These are phyloP conservation scores for Galbula dea DNA, from an alignment of 2,113 vertebrate genomes.

Conservation along the genomic window DNA sequence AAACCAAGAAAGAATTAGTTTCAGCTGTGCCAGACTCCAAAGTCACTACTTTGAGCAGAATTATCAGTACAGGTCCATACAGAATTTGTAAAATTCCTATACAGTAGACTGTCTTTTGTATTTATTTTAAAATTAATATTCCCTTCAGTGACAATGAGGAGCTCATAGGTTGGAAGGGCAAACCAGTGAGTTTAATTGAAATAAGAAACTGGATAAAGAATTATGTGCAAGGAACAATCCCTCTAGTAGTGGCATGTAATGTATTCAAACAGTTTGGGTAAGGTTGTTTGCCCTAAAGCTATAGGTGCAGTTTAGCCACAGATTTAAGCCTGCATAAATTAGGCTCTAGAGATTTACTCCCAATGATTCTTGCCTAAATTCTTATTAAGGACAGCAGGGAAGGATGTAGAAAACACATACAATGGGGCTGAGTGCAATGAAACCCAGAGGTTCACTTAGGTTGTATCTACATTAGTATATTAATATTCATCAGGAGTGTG, in stretches of 20 bases:
- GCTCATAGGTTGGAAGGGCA: neutral
- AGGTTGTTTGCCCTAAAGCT: neutral
- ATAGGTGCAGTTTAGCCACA: rapidly evolving
- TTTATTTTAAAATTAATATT: neutral
- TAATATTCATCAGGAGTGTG: neutral
- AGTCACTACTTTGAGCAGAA: neutral
- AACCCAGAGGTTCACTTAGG: neutral
- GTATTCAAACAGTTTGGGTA: neutral
- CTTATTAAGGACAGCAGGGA: neutral
- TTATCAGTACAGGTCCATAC: neutral
- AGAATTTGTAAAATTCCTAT: neutral
- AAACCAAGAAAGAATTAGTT: neutral
- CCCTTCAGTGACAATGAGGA: neutral
- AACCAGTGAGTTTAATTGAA: neutral
- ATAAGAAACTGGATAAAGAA: neutral
- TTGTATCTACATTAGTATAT: neutral
- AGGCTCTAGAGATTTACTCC: neutral
- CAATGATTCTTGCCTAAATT: neutral
- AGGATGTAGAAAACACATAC: neutral
- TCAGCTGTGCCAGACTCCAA: neutral
- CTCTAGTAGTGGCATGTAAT: neutral
- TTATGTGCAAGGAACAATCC: neutral
- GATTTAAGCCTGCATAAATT: neutral
- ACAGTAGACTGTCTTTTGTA: neutral
- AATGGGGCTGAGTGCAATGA: neutral